Evolutionary conservation across 2,797 vertebrate genomes (phyloP).

Genomic region (Thunnus albacares): DNA sequence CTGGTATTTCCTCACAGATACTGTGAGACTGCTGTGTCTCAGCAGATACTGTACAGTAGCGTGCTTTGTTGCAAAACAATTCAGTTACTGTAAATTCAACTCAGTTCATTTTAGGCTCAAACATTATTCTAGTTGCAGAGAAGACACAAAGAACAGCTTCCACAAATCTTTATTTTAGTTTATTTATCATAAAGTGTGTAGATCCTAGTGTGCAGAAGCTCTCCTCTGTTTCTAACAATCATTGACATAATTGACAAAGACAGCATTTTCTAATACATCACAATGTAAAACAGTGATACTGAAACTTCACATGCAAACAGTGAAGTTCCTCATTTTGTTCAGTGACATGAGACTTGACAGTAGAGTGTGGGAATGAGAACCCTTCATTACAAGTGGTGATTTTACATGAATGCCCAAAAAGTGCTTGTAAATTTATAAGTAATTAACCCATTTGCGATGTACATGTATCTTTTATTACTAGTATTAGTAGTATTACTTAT

Average conservation of each 20-base stretch:
- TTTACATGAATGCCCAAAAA: background rate
- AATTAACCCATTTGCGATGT: background rate
- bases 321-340: constrained; percentile 45
- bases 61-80: background rate
- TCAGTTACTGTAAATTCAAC: background rate
- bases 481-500: background rate
- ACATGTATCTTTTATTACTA: background rate
- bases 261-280: background rate
- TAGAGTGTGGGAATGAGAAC: constrained; percentile 12
- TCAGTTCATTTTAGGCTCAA: background rate
- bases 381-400: background rate
- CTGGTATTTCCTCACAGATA: background rate
- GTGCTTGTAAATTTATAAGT: background rate
- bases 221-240: background rate
- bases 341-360: background rate
- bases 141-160: background rate
- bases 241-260: background rate
- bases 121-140: too few species aligned
- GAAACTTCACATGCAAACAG: background rate
- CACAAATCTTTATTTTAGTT: background rate
- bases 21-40: background rate
- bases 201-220: background rate
- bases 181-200: background rate
- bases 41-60: background rate
- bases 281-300: background rate